Percentiles rank a stretch among this genome's conserved stretches.
Conservation (phyloP, 2,888 invertebrate species). For the Eupithecia subumbrata region DNA sequence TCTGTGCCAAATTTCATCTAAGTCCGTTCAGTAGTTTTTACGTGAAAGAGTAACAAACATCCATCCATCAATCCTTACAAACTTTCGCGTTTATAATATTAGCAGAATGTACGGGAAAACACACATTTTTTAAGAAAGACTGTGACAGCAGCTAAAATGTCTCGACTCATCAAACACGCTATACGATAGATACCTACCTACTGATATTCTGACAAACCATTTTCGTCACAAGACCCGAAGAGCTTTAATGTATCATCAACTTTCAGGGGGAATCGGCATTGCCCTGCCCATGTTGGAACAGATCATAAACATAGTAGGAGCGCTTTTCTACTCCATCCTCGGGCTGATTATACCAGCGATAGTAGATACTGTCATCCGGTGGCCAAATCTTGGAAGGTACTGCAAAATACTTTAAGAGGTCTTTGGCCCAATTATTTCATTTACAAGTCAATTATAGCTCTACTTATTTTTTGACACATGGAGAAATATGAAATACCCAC, state of each 20-base stretch:
- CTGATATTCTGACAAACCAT: background rate
- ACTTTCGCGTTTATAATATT: too few relatives aligned
- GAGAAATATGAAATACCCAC: too few relatives aligned
- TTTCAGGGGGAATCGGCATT: constrained; percentile 86
- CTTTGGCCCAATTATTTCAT: background rate
- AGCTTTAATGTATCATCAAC: constrained; percentile 2
- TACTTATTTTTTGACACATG: background rate
- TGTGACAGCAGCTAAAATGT: too few relatives aligned
- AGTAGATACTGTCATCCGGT: constrained; percentile 88
- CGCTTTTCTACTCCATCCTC: constrained; percentile 86
- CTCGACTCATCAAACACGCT: too few relatives aligned
- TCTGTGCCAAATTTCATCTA: too few relatives aligned
- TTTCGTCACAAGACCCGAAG: background rate
- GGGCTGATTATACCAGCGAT: constrained; percentile 91
- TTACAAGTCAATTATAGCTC: background rate
- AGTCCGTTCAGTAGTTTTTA: too few relatives aligned
- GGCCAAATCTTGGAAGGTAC: constrained; percentile 86
- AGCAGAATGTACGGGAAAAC: too few relatives aligned
- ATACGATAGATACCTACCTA: background rate
- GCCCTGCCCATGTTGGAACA: constrained; percentile 83
- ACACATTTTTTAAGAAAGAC: too few relatives aligned
- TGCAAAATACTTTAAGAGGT: background rate
- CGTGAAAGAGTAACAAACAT: too few relatives aligned
- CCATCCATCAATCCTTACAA: too few relatives aligned
- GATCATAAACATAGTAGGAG: constrained; percentile 78